phyloP scores from a whole-genome alignment of 2,113 vertebrate genomes.

The Balaeniceps rex region DNA sequence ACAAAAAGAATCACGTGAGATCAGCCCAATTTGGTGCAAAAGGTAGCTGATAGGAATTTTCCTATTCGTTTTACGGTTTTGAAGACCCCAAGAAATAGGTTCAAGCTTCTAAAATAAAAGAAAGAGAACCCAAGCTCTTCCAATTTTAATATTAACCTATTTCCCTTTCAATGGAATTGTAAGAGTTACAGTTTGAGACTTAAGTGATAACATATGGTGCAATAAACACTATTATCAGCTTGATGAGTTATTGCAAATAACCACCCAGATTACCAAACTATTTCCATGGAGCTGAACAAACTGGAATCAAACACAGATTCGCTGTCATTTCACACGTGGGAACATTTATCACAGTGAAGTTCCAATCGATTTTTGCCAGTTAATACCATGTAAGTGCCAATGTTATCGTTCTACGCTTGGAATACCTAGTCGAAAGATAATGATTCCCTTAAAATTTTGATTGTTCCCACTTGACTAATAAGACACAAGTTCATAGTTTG shows the following conservation, averaged over 20 bases:
- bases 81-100: not conserved
- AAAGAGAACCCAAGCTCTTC: not conserved
- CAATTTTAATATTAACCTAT: not conserved
- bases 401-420: not conserved
- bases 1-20: fast-evolving
- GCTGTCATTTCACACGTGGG: constrained; percentile 5
- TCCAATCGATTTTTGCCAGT: constrained; percentile 51
- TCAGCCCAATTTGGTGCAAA: not conserved
- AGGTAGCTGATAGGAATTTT: not conserved
- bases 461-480: constrained; percentile 22
- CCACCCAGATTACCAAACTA: not conserved
- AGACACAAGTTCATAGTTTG: not conserved
- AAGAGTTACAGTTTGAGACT: not conserved
- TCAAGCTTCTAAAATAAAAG: not conserved
- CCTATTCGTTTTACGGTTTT: not conserved
- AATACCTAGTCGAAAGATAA: constrained; percentile 35
- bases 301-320: constrained; percentile 11
- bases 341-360: constrained; percentile 23
- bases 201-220: not conserved
- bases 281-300: not conserved
- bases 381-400: constrained; percentile 49
- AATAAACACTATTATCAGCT: constrained; percentile 13
- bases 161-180: not conserved
- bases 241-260: constrained; percentile 22
- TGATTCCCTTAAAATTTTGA: constrained; percentile 2